These are phyloP conservation scores for Campylorhamphus procurvoides DNA, from an alignment of 2,113 vertebrate genomes.

Conservation along the genomic window DNA sequence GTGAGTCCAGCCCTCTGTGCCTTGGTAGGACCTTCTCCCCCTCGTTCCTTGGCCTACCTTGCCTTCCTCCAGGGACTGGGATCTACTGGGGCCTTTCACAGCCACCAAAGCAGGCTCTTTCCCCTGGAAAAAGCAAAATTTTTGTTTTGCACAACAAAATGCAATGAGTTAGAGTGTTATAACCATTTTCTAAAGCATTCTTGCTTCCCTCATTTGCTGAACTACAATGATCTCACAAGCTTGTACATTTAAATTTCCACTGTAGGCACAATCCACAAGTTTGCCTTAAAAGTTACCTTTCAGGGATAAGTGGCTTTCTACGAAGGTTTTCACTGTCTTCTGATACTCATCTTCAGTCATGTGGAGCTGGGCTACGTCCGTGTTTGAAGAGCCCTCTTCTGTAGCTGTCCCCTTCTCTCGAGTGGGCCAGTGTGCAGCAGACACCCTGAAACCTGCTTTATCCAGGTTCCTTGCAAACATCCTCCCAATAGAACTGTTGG, in stretches of 20 bases:
- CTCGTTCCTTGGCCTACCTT: neutral
- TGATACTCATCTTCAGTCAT: slow-evolving; percentile 9
- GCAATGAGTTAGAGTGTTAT: neutral
- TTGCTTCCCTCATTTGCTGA: neutral
- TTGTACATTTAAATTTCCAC: neutral
- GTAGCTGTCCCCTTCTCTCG: neutral
- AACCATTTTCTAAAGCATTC: neutral
- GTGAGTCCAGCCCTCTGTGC: neutral
- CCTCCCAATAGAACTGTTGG: slow-evolving; percentile 27
- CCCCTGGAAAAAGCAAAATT: slow-evolving; percentile 7
- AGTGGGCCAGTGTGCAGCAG: neutral
- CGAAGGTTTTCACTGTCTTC: slow-evolving; percentile 44
- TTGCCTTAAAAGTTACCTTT: slow-evolving; percentile 46
- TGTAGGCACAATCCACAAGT: neutral
- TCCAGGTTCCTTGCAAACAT: slow-evolving; percentile 5
- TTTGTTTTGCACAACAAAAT: neutral
- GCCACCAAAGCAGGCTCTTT: slow-evolving; percentile 6
- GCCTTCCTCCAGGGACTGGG: neutral
- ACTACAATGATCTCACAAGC: rapidly evolving
- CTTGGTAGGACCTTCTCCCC: neutral
- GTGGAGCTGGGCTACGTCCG: neutral
- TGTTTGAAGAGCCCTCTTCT: neutral
- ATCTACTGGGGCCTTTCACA: slow-evolving; percentile 9
- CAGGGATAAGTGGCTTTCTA: neutral
- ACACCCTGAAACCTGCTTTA: neutral